Conservation (phyloP, 1,140 invertebrate species). For the Heterodera carotae region DNA sequence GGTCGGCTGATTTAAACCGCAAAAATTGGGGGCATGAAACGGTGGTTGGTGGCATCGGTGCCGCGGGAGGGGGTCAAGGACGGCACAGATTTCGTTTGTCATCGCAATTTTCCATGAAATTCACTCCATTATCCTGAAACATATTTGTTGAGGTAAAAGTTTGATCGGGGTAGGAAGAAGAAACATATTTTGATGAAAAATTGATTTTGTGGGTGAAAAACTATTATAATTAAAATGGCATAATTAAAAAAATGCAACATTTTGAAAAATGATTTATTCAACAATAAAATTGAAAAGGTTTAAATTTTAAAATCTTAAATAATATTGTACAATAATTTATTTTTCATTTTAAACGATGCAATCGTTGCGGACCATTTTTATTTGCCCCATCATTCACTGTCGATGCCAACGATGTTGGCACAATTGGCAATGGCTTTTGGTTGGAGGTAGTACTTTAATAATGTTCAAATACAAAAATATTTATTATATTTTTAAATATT, state of each 20-base stretch:
- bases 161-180: neutral
- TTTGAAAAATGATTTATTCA: no score
- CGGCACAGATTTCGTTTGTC: neutral
- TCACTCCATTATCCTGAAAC: no score
- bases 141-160: no score
- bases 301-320: no score
- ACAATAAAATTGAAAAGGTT: no score
- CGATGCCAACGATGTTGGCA: no score
- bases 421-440: neutral
- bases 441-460: neutral
- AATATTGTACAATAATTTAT: no score
- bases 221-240: no score
- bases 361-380: neutral
- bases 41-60: no score
- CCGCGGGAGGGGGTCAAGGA: neutral
- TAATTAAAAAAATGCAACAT: no score
- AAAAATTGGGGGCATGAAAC: no score
- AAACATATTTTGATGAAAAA: neutral
- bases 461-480: neutral
- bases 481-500: neutral
- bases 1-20: neutral
- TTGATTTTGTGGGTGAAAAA: no score
- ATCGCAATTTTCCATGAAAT: neutral
- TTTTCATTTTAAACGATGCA: neutral
- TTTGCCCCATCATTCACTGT: neutral